phyloP scores from a whole-genome alignment of 1,140 invertebrate species.

The Drosophila quadrilineata region DNA sequence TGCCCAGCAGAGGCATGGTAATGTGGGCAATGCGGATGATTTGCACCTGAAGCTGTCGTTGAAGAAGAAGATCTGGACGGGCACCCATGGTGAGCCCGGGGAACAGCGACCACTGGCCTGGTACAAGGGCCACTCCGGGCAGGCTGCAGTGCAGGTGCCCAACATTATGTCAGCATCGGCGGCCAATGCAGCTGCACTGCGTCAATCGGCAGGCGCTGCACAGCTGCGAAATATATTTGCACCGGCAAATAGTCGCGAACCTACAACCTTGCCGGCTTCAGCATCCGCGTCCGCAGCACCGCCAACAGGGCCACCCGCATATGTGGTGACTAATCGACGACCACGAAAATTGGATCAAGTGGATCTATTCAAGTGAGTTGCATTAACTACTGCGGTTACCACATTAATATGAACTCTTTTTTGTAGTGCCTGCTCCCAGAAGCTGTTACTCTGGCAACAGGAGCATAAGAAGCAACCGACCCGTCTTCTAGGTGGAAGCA shows the following conservation, averaged over 20 bases:
- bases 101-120: conserved; percentile 49
- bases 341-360: conserved; percentile 59
- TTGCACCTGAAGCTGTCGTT: conserved; percentile 74
- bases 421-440: conserved; percentile 74
- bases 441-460: conserved; percentile 73
- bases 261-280: too few species aligned
- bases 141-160: too few species aligned
- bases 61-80: conserved; percentile 80
- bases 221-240: conserved; percentile 24
- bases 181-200: conserved; percentile 4
- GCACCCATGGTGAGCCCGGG: conserved; percentile 44
- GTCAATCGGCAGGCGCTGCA: conserved; percentile 17
- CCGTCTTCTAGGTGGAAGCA: conserved; percentile 40
- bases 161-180: conserved; percentile 20
- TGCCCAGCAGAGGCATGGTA: conserved; percentile 31
- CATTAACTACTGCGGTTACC: background rate
- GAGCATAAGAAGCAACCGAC: conserved; percentile 44
- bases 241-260: conserved; percentile 5
- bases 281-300: background rate
- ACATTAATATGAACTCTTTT: too few species aligned
- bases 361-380: conserved; percentile 70
- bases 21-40: conserved; percentile 42
- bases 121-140: conserved; percentile 49
- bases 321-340: conserved; percentile 39
- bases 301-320: conserved; percentile 27